Percentiles rank a stretch among this genome's conserved stretches.
Conservation (phyloP, 2,113 vertebrate genomes). For the Cryptotis parvus region DNA sequence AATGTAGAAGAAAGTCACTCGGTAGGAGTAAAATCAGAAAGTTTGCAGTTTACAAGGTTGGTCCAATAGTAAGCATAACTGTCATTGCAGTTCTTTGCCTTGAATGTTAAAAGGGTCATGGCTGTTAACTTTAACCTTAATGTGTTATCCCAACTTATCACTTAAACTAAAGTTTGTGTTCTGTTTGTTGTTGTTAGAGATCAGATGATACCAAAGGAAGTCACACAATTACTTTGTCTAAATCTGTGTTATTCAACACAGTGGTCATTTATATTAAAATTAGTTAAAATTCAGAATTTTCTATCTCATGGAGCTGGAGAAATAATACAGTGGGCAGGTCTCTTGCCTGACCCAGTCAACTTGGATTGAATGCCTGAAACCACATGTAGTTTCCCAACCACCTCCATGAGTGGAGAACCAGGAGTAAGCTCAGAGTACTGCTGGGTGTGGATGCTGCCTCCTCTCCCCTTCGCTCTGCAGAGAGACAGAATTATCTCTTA, state of each 20-base stretch:
- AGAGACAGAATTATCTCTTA: not conserved
- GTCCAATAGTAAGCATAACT: not conserved
- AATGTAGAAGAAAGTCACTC: constrained; percentile 36
- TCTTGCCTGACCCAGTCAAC: too few relatives aligned
- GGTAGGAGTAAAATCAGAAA: constrained; percentile 17
- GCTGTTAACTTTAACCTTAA: not conserved
- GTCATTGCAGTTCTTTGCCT: not conserved
- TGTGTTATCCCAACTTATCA: not conserved
- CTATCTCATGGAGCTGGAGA: not conserved
- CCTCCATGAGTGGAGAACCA: too few relatives aligned
- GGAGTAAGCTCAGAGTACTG: too few relatives aligned
- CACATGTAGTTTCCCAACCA: too few relatives aligned
- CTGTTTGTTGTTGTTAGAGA: not conserved
- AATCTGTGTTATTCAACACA: not conserved
- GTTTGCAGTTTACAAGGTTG: not conserved
- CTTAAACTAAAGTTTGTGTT: constrained; percentile 15
- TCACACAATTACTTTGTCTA: constrained; percentile 3
- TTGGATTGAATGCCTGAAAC: too few relatives aligned
- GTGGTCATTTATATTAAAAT: not conserved
- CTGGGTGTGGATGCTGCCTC: too few relatives aligned
- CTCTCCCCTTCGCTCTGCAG: too few relatives aligned
- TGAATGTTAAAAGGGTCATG: constrained; percentile 19
- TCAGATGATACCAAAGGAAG: not conserved
- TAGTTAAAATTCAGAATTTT: constrained; percentile 12
- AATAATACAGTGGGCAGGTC: too few relatives aligned